Base-by-base conservation (phyloP, 1,140 invertebrate genomes). In the Pseudachorutes palmiensis region DNA sequence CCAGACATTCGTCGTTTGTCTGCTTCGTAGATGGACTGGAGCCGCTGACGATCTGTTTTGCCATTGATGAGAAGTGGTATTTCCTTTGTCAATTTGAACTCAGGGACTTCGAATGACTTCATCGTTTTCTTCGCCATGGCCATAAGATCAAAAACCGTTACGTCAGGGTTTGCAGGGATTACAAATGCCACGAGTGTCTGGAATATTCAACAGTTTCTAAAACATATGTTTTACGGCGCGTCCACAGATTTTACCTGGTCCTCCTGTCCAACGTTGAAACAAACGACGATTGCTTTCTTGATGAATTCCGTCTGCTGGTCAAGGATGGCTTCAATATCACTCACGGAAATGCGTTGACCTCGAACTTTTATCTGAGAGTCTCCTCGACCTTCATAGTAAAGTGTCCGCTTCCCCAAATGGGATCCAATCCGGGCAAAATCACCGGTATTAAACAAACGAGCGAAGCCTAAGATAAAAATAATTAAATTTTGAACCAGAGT, bases 311-410 rank as follows among this genome's bases (percentile, higher is more conserved):
- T 75, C 12, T 78, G 77, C 16, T 76, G 74, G 0, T 89, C 82
- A 9, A 86, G 85, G 1, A 32, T 33, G 59, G 85, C 83, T 73
- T 93, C 89, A 9, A 93, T 85, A 80, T 93, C 91, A 0, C 83
- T 80, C n/a, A 93, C 77, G 74, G 93, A 90, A 0, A 94, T 87
- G 24, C 90, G 79, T 74, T 93, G 88, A 16, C 91, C 91, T 64
- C 91, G 79, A 14, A 94, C 86, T 79, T 94, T 94, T 0, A 94
- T 83, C 77, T 94, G 91, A 0, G 88, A 88, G 78, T 94, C 91
- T 0, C 86, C 87, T 49, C 91, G 82, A 0, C 91, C 91, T 74
- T 92, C 88, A 74, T 87, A 94, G 28, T 73, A 55, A 31, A 90
- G 75, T 22, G 81, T 78, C 29, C 55, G 24, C 1, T 32, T 24